Conservation (phyloP, 2,113 vertebrate genomes). For the Cnemophilus loriae region DNA sequence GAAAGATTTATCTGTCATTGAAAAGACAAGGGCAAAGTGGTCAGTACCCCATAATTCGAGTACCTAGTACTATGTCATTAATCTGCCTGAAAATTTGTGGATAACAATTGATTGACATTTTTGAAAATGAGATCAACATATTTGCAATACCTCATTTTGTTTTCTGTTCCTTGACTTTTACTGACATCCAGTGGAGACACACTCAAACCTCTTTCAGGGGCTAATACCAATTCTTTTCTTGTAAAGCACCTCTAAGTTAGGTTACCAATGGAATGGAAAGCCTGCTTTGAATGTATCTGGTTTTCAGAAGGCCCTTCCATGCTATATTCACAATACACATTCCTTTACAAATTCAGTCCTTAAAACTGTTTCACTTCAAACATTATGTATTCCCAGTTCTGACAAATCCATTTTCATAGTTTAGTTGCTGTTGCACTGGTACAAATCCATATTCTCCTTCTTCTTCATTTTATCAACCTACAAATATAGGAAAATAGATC, state of each 20-base stretch:
- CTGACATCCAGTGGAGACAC: conserved; percentile 20
- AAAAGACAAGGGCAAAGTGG: background rate
- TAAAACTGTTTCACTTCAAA: background rate
- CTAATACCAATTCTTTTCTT: background rate
- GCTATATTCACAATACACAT: background rate
- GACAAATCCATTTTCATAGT: background rate
- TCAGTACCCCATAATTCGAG: background rate
- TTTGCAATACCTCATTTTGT: background rate
- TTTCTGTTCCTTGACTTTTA: conserved; percentile 30
- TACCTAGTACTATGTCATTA: background rate
- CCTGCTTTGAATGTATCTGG: background rate
- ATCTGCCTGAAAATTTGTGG: background rate
- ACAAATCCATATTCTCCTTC: background rate
- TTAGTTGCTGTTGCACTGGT: background rate
- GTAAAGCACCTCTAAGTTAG: background rate
- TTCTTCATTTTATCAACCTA: background rate
- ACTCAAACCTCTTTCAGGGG: background rate
- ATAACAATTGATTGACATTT: background rate
- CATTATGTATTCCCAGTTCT: background rate
- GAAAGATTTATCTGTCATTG: background rate
- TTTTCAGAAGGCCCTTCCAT: background rate
- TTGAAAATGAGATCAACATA: background rate
- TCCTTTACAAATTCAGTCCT: background rate
- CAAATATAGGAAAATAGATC: background rate
- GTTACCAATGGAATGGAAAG: background rate